These are phyloP conservation scores for Sitta carolinensis DNA, from an alignment of 2,797 vertebrate genomes.

Conservation along the genomic window DNA sequence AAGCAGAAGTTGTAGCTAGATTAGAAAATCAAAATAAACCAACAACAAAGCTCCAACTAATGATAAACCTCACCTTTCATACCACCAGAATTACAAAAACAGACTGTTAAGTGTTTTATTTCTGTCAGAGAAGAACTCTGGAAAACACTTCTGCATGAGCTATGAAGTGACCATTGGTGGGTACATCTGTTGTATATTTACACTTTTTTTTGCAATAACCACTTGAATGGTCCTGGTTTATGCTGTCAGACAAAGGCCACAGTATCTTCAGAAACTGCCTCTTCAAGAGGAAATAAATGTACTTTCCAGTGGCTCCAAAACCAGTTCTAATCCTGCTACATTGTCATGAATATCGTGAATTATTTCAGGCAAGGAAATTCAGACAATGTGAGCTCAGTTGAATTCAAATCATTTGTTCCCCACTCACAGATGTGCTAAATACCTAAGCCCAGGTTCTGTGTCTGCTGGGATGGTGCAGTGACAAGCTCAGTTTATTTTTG, in stretches of 20 bases:
- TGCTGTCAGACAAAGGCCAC: not conserved
- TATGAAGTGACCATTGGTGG: not conserved
- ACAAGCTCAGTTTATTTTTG: not conserved
- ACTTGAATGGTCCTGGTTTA: not conserved
- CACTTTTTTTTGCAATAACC: not conserved
- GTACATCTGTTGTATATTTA: not conserved
- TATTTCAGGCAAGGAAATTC: not conserved
- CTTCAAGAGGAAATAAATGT: not conserved
- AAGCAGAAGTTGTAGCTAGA: not conserved
- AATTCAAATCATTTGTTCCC: rapidly evolving
- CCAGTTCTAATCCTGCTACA: not conserved
- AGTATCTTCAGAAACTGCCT: not conserved
- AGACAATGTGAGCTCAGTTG: not conserved
- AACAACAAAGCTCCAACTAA: not conserved
- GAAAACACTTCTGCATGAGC: not conserved
- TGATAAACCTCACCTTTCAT: not conserved
- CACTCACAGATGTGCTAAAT: too few species aligned
- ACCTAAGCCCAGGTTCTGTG: not conserved
- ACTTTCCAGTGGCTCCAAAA: not conserved
- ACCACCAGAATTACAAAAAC: not conserved
- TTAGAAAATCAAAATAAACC: not conserved
- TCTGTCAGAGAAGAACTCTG: not conserved
- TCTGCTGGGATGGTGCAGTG: not conserved
- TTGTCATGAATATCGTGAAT: not conserved
- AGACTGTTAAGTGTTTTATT: not conserved